Evolutionary conservation across 2,113 vertebrate genomes (phyloP), one percentile per base, ranked within the genome.

Genomic region (Morone saxatilis): DNA sequence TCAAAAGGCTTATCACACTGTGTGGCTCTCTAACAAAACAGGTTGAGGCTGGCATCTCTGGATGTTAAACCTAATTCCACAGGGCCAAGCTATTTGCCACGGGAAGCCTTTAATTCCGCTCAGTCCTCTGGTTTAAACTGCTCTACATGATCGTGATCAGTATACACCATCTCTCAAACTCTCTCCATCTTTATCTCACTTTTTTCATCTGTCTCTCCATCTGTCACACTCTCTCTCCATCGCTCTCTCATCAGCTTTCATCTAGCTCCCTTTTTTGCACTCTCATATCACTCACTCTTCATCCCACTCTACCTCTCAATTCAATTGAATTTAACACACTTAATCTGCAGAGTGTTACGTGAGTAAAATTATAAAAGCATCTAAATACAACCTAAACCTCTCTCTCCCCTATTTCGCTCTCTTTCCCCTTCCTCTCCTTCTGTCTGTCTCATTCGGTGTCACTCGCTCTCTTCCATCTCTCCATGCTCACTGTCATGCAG

Each of bases 181-280:
- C 62, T 59, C 76, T 75, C 50, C 68, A 68, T 84, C 59, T 84
- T 69, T 43, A 71, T 71, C 75, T 45, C 65, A 8, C 69, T 80
- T 67, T 71, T 85, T 61, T 81, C 85, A 82, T 86, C 84, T 72
- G 66, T 73, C 57, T 76, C 62, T 66, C 76, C 78, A 83, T 86
- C 86, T 90, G 79, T 87, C 72, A 20, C 45, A 19, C 70, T 47
- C 12, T 60, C 71, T 72, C 54, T 70, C 7, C 6, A 0, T 38
- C 45, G 70, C 66, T 71, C 61, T 75, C 66, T 71, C 59, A 38
- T 51, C 70, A 16, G 51, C 59, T 78, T 71, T 71, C 88, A 60
- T 84, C 80, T 22, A 11, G 59, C 72, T 22, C 20, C 83, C 76
- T 57, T 66, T 45, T 57, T 57, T 65, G 25, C 45, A 20, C 31